Evolutionary conservation across 2,888 invertebrate species (phyloP).

Genomic region (Allophyes oxyacanthae): DNA sequence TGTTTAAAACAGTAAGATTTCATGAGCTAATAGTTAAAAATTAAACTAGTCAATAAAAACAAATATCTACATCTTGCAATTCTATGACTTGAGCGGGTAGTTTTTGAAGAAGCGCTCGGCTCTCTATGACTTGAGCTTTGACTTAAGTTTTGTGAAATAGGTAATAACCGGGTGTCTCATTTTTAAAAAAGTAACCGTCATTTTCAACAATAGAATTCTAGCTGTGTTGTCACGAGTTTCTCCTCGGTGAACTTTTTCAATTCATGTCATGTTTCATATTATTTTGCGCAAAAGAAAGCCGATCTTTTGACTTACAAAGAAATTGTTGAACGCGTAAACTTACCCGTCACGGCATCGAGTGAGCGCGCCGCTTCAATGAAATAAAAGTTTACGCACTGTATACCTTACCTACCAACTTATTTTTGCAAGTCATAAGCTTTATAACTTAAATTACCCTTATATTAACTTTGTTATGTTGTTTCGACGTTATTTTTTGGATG

Average conservation of each 20-base stretch:
- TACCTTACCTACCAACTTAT: slow-evolving; percentile 56
- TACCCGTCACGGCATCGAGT: slow-evolving; percentile 64
- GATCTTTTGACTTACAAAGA: slow-evolving; percentile 76
- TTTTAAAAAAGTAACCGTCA: slow-evolving; percentile 56
- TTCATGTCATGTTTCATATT: slow-evolving; percentile 79
- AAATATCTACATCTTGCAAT: slow-evolving; percentile 25
- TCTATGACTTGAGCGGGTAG: slow-evolving; percentile 29
- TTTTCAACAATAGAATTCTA: slow-evolving; percentile 65
- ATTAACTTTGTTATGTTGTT: slow-evolving; percentile 46
- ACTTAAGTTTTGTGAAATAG: slow-evolving; percentile 44
- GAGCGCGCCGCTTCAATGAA: slow-evolving; percentile 66
- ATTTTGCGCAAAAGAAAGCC: slow-evolving; percentile 74
- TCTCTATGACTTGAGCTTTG: slow-evolving; percentile 27
- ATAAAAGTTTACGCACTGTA: slow-evolving; percentile 67
- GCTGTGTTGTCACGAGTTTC: slow-evolving; percentile 66
- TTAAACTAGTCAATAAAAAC: slow-evolving; percentile 10
- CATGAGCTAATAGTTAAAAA: background rate
- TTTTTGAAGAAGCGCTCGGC: too few relatives aligned
- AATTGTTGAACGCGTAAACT: slow-evolving; percentile 70
- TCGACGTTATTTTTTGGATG: slow-evolving; percentile 26
- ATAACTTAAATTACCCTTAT: slow-evolving; percentile 55
- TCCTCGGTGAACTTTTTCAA: slow-evolving; percentile 76
- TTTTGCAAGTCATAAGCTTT: slow-evolving; percentile 60
- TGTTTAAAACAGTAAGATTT: background rate
- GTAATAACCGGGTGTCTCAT: slow-evolving; percentile 34